phyloP scores from a whole-genome alignment of 2,888 invertebrate species.

The Punctoribates punctum region DNA sequence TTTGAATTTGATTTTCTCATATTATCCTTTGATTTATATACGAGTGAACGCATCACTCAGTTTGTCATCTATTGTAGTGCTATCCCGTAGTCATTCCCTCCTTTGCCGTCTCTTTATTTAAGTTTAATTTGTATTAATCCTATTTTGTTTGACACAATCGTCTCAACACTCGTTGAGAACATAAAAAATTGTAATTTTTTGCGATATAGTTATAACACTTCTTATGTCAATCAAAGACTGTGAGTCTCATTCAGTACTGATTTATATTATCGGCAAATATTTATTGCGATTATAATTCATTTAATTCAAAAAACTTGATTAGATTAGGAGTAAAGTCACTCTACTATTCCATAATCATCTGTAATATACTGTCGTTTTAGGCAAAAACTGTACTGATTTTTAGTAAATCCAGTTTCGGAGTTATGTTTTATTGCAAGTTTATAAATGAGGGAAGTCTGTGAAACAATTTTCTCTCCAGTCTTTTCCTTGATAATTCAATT shows the following conservation, averaged over 20 bases:
- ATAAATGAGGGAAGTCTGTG: neutral
- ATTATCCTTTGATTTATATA: neutral
- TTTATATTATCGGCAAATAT: slow-evolving; percentile 20
- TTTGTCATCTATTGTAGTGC: neutral
- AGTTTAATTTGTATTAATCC: neutral
- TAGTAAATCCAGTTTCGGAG: slow-evolving; percentile 20
- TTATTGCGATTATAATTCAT: slow-evolving; percentile 22
- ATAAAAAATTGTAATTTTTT: too few relatives aligned
- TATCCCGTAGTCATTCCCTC: neutral
- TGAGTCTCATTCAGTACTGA: too few relatives aligned
- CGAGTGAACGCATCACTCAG: neutral
- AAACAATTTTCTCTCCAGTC: neutral
- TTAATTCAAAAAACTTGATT: slow-evolving; percentile 10
- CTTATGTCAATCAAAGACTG: too few relatives aligned
- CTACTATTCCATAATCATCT: neutral
- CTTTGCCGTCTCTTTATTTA: neutral
- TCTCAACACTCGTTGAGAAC: neutral
- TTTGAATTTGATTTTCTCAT: too few relatives aligned
- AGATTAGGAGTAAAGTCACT: slow-evolving; percentile 27
- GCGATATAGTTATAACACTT: too few relatives aligned
- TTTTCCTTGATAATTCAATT: neutral
- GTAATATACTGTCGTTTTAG: neutral
- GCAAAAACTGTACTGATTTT: neutral
- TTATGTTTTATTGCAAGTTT: neutral
- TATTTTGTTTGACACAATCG: neutral